phyloP scores from a whole-genome alignment of 1,140 invertebrate species.

The Drosophila rufa region DNA sequence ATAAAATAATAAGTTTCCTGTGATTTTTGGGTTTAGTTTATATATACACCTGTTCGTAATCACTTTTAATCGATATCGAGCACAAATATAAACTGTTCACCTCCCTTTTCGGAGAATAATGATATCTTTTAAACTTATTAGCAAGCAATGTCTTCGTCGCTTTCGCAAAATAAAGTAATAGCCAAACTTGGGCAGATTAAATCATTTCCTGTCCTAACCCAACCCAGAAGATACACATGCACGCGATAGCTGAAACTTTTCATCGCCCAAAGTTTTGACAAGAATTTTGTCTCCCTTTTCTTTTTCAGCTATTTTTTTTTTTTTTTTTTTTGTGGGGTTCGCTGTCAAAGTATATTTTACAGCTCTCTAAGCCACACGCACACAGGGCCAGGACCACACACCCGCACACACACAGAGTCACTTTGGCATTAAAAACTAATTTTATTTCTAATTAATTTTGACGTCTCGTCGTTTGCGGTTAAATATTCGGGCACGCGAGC shows the following conservation, averaged over 20 bases:
- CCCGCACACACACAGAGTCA: slow-evolving; percentile 36
- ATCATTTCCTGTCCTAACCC: slow-evolving; percentile 62
- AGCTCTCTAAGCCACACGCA: slow-evolving; percentile 37
- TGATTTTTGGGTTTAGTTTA: no score
- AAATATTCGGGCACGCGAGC: slow-evolving; percentile 79
- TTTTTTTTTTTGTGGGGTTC: neutral
- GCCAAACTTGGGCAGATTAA: slow-evolving; percentile 70
- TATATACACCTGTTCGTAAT: neutral
- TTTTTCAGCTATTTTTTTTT: slow-evolving; percentile 25
- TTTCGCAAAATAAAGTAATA: slow-evolving; percentile 28
- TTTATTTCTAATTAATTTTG: slow-evolving; percentile 84
- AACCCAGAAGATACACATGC: slow-evolving; percentile 23
- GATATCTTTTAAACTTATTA: slow-evolving; percentile 38
- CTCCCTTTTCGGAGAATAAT: slow-evolving; percentile 17
- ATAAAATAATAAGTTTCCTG: no score
- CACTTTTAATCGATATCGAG: slow-evolving; percentile 2
- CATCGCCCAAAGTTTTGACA: slow-evolving; percentile 63
- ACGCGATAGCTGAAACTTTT: slow-evolving; percentile 55
- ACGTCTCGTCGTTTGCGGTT: slow-evolving; percentile 82
- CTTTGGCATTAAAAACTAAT: slow-evolving; percentile 80
- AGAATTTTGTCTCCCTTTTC: slow-evolving; percentile 58
- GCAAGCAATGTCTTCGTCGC: slow-evolving; percentile 22
- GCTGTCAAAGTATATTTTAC: slow-evolving; percentile 64
- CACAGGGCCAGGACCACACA: slow-evolving; percentile 12
- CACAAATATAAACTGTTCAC: slow-evolving; percentile 4